These are phyloP conservation scores for Planococcus citri DNA, from an alignment of 1,140 invertebrate genomes.

Conservation along the genomic window DNA sequence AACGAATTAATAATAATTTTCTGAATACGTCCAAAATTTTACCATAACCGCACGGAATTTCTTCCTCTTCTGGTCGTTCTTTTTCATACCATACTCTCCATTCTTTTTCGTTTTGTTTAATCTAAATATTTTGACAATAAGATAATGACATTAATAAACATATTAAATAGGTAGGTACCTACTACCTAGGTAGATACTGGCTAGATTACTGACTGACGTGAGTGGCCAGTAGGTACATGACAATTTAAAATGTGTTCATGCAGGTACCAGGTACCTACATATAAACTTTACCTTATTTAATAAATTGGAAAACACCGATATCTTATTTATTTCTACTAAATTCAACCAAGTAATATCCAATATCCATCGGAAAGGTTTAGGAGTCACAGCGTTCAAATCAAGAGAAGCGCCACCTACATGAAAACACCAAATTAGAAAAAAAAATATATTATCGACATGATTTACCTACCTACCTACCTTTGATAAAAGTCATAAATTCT, in stretches of 20 bases:
- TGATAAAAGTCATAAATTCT: constrained; percentile 91
- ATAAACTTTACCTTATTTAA: constrained; percentile 51
- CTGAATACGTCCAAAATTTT: constrained; percentile 77
- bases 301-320: constrained; percentile 68
- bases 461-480: constrained; percentile 42
- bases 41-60: constrained; percentile 83
- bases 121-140: too few relatives aligned
- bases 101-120: constrained; percentile 71
- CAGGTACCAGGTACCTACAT: too few relatives aligned
- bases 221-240: too few relatives aligned
- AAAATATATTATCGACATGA: background rate
- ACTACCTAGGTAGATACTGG: too few relatives aligned
- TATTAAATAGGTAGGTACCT: too few relatives aligned
- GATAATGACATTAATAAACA: background rate
- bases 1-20: constrained; percentile 76
- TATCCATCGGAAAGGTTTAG: constrained; percentile 92
- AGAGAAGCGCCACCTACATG: constrained; percentile 69
- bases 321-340: constrained; percentile 84
- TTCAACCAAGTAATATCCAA: constrained; percentile 94
- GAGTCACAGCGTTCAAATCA: constrained; percentile 80
- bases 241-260: too few relatives aligned
- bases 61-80: constrained; percentile 81
- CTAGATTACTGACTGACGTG: too few relatives aligned
- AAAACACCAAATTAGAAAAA: background rate
- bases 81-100: constrained; percentile 93